These are phyloP conservation scores for Scaptomyza reducta DNA, from an alignment of 2,888 invertebrate genomes.

Conservation along the genomic window DNA sequence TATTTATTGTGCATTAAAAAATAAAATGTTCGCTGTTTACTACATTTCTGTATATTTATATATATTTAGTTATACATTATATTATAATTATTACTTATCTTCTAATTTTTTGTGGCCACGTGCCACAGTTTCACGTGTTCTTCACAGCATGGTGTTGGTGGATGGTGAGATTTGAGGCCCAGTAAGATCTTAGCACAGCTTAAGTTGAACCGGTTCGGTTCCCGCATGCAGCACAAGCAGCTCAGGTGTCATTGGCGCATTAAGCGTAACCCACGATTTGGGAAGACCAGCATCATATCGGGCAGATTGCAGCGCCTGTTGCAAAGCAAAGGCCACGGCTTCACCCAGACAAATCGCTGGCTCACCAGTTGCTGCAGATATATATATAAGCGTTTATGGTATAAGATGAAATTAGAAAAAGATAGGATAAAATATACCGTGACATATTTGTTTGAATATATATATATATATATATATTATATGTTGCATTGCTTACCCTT, in stretches of 20 bases:
- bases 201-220: conserved; percentile 68
- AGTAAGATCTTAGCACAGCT: conserved; percentile 52
- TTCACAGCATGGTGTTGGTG: too few relatives aligned
- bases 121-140: too few relatives aligned
- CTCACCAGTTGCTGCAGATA: conserved; percentile 86
- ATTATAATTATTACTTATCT: too few relatives aligned
- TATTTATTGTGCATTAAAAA: too few relatives aligned
- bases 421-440: too few relatives aligned
- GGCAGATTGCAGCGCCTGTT: conserved; percentile 88
- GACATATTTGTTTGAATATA: too few relatives aligned
- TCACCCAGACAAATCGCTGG: conserved; percentile 87
- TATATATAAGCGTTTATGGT: neutral
- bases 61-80: too few relatives aligned
- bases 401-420: neutral
- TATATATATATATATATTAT: too few relatives aligned
- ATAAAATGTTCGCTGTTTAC: too few relatives aligned
- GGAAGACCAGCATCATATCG: conserved; percentile 87
- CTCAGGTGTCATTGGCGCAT: conserved; percentile 83
- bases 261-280: conserved; percentile 79
- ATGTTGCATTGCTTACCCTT: conserved; percentile 87
- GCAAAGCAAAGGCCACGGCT: conserved; percentile 87
- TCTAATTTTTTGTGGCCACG: too few relatives aligned
- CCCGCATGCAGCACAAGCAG: conserved; percentile 77
- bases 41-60: too few relatives aligned
- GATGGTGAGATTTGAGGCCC: conserved; percentile 10